phyloP scores from a whole-genome alignment of 2,888 invertebrate species.

The Yponomeuta evonymella region DNA sequence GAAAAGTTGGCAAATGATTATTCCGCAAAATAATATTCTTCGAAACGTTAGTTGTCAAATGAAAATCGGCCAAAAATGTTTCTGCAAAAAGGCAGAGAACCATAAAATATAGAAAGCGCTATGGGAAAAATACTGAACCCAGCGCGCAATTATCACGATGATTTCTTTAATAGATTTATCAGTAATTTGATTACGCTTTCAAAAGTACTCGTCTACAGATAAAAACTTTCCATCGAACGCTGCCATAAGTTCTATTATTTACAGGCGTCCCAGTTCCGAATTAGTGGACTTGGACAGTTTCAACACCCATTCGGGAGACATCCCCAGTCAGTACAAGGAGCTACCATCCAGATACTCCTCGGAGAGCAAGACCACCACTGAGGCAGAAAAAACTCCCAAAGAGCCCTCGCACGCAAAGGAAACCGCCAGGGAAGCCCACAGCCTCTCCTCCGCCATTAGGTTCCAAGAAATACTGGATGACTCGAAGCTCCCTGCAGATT shows the following conservation, averaged over 20 bases:
- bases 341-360: conserved; percentile 61
- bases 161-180: neutral
- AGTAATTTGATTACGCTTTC: neutral
- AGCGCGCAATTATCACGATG: neutral
- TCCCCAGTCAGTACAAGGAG: conserved; percentile 64
- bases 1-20: too few species aligned
- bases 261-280: conserved; percentile 85
- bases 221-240: neutral
- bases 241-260: conserved; percentile 24
- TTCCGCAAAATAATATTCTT: too few species aligned
- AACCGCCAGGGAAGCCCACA: conserved; percentile 54
- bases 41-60: too few species aligned
- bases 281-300: conserved; percentile 89
- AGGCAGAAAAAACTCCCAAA: conserved; percentile 68
- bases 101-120: neutral
- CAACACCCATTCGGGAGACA: conserved; percentile 81
- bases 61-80: too few species aligned
- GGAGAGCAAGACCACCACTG: conserved; percentile 71
- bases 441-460: conserved; percentile 52
- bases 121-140: neutral
- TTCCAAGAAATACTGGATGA: conserved; percentile 64
- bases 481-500: conserved; percentile 58
- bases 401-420: conserved; percentile 51
- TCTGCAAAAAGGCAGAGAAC: too few species aligned
- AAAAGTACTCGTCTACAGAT: neutral